Evolutionary conservation across 2,797 vertebrate species (phyloP).

Genomic region (Eulemur rubriventer): DNA sequence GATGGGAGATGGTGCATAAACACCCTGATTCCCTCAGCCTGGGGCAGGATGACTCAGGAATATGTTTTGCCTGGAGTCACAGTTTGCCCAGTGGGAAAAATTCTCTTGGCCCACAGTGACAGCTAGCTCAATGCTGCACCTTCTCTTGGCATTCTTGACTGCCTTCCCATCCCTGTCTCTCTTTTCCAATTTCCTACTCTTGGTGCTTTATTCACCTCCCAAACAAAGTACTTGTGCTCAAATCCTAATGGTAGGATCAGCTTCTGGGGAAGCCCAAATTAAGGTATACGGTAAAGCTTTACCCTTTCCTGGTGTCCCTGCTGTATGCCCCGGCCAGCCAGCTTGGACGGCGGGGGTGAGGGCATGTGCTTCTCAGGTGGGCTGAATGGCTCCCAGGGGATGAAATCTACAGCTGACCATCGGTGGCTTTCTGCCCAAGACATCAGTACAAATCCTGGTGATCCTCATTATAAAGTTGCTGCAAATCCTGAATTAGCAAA

Average conservation of each 20-base stretch:
- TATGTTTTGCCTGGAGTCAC: not conserved
- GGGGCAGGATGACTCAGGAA: not conserved
- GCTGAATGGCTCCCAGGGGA: not conserved
- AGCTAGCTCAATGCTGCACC: not conserved
- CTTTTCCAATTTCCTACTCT: not conserved
- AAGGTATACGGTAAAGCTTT: not conserved
- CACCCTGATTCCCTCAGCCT: not conserved
- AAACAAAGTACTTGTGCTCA: not conserved
- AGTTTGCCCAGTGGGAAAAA: not conserved
- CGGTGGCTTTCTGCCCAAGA: not conserved
- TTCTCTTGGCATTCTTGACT: not conserved
- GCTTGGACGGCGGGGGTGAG: not conserved
- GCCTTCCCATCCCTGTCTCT: not conserved
- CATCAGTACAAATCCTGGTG: not conserved
- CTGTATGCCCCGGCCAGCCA: not conserved
- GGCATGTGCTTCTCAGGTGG: not conserved
- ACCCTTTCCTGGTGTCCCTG: not conserved
- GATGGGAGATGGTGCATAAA: not conserved
- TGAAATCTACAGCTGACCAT: not conserved
- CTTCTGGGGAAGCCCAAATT: not conserved
- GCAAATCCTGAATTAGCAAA: not conserved
- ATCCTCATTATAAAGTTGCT: not conserved
- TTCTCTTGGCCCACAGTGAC: not conserved
- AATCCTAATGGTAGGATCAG: not conserved
- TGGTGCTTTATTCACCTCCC: not conserved